A percentile compares a stretch with the other conserved stretches of the same genome.
phyloP scores from a whole-genome alignment of 2,797 vertebrate genomes.

The Octomys mimax region DNA sequence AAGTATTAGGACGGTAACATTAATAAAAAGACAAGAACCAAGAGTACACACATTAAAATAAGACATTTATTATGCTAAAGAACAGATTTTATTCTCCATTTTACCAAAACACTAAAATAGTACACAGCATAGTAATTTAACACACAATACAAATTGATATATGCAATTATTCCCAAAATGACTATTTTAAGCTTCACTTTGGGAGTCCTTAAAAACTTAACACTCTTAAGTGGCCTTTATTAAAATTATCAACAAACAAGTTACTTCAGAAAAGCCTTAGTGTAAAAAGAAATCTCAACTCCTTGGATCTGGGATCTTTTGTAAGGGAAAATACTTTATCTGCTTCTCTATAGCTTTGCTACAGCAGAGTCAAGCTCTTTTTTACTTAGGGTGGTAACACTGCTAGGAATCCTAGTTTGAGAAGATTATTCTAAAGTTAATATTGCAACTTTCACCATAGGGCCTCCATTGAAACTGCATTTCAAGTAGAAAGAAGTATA shows the following conservation, averaged over 20 bases:
- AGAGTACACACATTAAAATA: conserved; percentile 41
- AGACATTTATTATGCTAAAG: conserved; percentile 72
- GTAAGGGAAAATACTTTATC: background rate
- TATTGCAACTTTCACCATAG: conserved; percentile 35
- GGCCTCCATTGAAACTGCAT: background rate
- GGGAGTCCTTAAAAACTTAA: conserved; percentile 48
- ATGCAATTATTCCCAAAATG: background rate
- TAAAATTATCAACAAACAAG: conserved; percentile 19
- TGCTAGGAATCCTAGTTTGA: background rate
- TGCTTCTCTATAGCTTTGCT: background rate
- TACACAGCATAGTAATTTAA: conserved; percentile 42
- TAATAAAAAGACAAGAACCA: background rate
- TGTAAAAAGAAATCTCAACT: background rate
- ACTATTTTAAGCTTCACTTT: background rate
- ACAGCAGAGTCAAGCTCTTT: background rate
- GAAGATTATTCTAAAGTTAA: conserved; percentile 23
- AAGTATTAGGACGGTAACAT: background rate
- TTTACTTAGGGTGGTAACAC: background rate
- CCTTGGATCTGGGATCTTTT: background rate
- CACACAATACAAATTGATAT: conserved; percentile 45
- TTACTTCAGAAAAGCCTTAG: background rate
- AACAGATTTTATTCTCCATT: conserved; percentile 69
- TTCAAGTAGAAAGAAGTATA: background rate
- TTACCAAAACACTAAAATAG: conserved; percentile 69
- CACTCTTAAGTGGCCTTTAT: conserved; percentile 35